phyloP scores from a whole-genome alignment of 2,797 vertebrate species.

The Microctenopoma lineatum region DNA sequence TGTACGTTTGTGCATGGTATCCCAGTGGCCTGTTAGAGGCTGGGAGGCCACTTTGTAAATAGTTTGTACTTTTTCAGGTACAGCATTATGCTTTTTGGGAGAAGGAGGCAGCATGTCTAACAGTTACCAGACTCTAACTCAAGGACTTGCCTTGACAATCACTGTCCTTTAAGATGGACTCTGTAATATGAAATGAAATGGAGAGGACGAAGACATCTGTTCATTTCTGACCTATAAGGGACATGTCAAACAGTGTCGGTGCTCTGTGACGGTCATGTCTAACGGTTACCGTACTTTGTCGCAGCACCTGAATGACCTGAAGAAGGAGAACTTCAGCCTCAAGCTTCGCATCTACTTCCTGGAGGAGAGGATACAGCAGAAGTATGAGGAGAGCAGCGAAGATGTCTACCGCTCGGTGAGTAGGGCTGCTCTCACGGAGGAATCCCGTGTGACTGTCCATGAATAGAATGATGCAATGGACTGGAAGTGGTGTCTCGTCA shows the following conservation, averaged over 20 bases:
- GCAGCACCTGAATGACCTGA: constrained; percentile 98
- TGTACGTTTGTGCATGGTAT: constrained; percentile 31
- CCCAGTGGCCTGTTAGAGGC: constrained; percentile 38
- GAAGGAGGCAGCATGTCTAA: constrained; percentile 54
- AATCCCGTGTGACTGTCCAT: neutral
- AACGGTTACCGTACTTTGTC: constrained; percentile 97
- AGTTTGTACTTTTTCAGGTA: constrained; percentile 10
- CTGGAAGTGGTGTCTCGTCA: neutral
- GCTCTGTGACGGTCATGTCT: constrained; percentile 91
- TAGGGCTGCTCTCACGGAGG: neutral
- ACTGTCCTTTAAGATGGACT: constrained; percentile 56
- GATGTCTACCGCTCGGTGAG: constrained; percentile 94
- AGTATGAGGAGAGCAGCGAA: constrained; percentile 92
- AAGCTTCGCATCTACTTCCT: constrained; percentile 99
- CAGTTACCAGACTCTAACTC: constrained; percentile 53
- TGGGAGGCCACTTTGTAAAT: constrained; percentile 42
- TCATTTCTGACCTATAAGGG: constrained; percentile 65
- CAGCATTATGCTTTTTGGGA: constrained; percentile 35
- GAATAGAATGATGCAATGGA: neutral
- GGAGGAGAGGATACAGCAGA: constrained; percentile 97
- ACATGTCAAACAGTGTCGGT: constrained; percentile 71
- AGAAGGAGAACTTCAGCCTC: constrained; percentile 99
- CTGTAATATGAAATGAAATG: constrained; percentile 22
- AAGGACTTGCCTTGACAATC: constrained; percentile 37
- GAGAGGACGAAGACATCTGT: constrained; percentile 40